Evolutionary conservation across 2,113 vertebrate species (phyloP).

Genomic region (Rhipidura dahli): DNA sequence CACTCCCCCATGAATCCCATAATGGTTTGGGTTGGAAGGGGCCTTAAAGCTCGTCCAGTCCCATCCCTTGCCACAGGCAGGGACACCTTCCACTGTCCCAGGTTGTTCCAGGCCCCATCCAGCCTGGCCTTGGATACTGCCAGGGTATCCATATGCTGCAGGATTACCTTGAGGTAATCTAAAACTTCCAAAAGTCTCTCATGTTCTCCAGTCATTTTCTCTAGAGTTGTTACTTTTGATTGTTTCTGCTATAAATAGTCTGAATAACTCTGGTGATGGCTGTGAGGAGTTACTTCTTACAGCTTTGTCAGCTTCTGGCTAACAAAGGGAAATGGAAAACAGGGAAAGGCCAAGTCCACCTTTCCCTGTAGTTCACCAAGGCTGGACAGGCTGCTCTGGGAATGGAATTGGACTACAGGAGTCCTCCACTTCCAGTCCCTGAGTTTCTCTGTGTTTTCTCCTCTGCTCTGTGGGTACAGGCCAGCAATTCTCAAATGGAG

Average conservation of each 20-base stretch:
- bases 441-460: neutral
- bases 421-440: neutral
- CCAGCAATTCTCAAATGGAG: neutral
- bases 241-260: neutral
- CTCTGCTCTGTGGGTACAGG: neutral
- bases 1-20: neutral
- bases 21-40: neutral
- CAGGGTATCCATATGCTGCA: neutral
- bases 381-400: neutral
- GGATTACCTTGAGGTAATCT: neutral
- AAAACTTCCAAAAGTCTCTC: neutral
- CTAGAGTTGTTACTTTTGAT: neutral
- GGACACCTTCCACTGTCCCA: neutral
- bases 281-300: neutral
- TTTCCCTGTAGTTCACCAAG: neutral
- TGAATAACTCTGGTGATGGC: neutral
- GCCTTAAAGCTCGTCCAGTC: neutral
- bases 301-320: neutral
- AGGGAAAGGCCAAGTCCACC: neutral
- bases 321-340: neutral
- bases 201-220: neutral
- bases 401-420: fast-evolving
- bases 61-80: neutral
- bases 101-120: neutral
- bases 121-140: neutral